Conservation (phyloP, 2,113 vertebrate species). For the Ahaetulla prasina region DNA sequence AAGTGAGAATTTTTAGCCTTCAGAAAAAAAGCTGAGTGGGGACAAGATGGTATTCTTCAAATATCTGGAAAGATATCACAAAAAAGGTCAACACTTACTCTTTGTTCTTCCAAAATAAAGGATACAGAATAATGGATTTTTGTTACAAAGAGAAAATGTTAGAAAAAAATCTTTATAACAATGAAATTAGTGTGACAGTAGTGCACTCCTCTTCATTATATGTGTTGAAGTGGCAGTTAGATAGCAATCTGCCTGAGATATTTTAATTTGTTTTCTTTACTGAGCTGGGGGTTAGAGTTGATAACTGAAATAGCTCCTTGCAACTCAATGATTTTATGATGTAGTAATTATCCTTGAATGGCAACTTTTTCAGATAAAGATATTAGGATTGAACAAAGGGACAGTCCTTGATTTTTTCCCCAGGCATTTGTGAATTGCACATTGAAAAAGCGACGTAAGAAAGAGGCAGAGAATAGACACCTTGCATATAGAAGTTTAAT, state of each 20-base stretch:
- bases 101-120: neutral
- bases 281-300: neutral
- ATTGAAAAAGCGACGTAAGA: neutral
- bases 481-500: neutral
- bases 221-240: neutral
- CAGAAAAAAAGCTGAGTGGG: neutral
- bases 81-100: neutral
- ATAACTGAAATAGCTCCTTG: neutral
- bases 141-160: neutral
- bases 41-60: neutral
- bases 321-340: neutral
- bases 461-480: neutral
- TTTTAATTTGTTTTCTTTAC: neutral
- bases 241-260: neutral
- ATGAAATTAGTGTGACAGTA: neutral
- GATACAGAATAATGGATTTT: neutral
- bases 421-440: neutral
- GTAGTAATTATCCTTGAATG: neutral
- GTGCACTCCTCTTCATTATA: neutral
- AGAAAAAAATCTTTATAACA: neutral
- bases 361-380: neutral
- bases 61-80: neutral
- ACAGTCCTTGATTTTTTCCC: neutral
- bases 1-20: neutral
- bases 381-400: neutral